Conservation (phyloP, 1,140 invertebrate species). For the Lethrus apterus region DNA sequence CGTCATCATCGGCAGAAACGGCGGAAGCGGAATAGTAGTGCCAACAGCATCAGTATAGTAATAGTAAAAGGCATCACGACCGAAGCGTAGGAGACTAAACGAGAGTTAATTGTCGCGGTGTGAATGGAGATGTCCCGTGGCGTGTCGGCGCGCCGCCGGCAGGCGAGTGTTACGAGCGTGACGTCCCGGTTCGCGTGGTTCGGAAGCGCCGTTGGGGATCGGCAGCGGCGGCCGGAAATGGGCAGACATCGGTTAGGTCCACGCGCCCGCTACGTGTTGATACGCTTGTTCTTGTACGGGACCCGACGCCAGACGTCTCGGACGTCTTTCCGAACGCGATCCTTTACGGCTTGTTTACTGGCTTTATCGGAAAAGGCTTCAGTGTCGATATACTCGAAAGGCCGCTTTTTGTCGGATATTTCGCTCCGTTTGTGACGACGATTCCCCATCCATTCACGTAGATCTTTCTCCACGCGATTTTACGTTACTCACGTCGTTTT, state of each 20-base stretch:
- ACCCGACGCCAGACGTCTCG: constrained; percentile 19
- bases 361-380: constrained; percentile 14
- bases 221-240: constrained; percentile 26
- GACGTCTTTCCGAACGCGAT: constrained; percentile 19
- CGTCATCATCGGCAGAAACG: no score
- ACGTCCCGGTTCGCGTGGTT: constrained; percentile 27
- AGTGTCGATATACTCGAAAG: constrained; percentile 5
- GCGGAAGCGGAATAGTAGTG: no score
- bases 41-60: no score
- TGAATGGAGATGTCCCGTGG: constrained; percentile 33
- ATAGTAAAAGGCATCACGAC: no score
- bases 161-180: constrained; percentile 40
- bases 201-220: constrained; percentile 29
- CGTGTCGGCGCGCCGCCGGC: constrained; percentile 44
- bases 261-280: constrained; percentile 28
- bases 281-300: constrained; percentile 24
- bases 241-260: constrained; percentile 32
- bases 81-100: no score
- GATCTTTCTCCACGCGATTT: no score
- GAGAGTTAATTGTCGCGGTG: constrained; percentile 24
- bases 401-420: no score
- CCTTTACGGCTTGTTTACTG: constrained; percentile 28
- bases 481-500: no score
- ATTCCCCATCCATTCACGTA: no score
- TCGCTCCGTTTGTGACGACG: no score